Percentiles rank a stretch among this genome's conserved stretches.
Conservation (phyloP, 2,113 vertebrate genomes). For the Oncorhynchus clarkii region DNA sequence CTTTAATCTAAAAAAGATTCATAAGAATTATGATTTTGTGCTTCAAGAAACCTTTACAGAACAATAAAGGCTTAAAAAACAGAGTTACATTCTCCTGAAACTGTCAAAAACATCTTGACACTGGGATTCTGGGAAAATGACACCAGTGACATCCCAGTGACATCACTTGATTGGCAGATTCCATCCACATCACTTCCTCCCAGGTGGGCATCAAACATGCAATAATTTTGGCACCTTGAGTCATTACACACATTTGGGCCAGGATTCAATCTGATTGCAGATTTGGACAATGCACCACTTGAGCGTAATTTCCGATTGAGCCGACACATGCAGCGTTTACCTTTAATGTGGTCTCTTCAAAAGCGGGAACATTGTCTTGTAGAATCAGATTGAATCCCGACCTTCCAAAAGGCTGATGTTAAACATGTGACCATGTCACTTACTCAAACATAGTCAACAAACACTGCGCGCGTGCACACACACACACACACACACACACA, state of each 20-base stretch:
- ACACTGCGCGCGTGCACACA: no score
- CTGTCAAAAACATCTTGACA: slow-evolving; percentile 1
- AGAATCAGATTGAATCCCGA: background rate
- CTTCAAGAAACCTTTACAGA: slow-evolving; percentile 57
- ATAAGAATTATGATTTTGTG: slow-evolving; percentile 47
- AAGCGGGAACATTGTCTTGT: no score
- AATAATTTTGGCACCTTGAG: slow-evolving; percentile 14
- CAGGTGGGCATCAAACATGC: background rate
- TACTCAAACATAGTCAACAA: no score
- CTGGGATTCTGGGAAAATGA: slow-evolving; percentile 1
- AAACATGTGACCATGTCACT: no score
- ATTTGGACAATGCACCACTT: no score
- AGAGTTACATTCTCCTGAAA: slow-evolving; percentile 26
- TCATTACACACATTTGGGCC: background rate
- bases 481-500: background rate
- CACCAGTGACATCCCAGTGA: background rate
- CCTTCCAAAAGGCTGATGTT: background rate
- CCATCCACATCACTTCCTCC: slow-evolving; percentile 10
- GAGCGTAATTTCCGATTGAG: no score
- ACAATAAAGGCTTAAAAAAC: slow-evolving; percentile 40
- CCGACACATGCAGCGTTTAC: no score
- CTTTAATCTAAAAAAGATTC: slow-evolving; percentile 64
- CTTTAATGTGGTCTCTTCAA: no score
- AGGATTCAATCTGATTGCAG: no score
- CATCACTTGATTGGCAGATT: slow-evolving; percentile 18